These are phyloP conservation scores for Pluvialis apricaria DNA, from an alignment of 2,113 vertebrate genomes.

Conservation along the genomic window DNA sequence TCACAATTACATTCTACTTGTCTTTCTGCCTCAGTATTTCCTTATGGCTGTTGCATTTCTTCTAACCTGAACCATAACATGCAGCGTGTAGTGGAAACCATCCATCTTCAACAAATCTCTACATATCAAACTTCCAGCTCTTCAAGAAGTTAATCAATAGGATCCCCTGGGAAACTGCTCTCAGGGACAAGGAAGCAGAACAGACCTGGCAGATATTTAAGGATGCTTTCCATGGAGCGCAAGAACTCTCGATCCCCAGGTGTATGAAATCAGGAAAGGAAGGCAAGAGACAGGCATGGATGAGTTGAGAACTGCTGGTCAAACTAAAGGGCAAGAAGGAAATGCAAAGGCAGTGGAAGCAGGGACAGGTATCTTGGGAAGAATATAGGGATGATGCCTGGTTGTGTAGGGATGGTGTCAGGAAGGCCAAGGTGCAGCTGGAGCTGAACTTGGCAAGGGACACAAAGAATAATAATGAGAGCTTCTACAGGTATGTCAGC, in stretches of 20 bases:
- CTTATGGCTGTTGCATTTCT: not conserved
- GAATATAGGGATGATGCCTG: not conserved
- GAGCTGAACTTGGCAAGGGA: not conserved
- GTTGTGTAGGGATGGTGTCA: not conserved
- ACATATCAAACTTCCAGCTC: not conserved
- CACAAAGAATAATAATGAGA: not conserved
- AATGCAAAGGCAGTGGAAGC: not conserved
- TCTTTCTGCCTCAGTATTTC: not conserved
- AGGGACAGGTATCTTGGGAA: not conserved
- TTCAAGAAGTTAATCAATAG: not conserved
- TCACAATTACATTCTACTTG: not conserved
- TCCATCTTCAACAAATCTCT: not conserved
- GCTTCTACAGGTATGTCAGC: not conserved
- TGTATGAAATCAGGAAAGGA: not conserved
- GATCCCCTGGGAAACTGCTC: not conserved
- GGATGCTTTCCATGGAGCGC: not conserved
- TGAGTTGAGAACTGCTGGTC: not conserved
- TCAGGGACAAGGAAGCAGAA: not conserved
- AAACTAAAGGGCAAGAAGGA: not conserved
- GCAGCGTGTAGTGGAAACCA: not conserved
- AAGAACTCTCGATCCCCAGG: not conserved
- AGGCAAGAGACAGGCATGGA: no score
- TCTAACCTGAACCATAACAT: not conserved
- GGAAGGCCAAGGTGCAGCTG: not conserved
- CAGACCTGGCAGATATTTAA: not conserved